Evolutionary conservation across 1,140 invertebrate species (phyloP), one percentile per base, ranked within the genome.

Genomic region (Diachasma alloeum): DNA sequence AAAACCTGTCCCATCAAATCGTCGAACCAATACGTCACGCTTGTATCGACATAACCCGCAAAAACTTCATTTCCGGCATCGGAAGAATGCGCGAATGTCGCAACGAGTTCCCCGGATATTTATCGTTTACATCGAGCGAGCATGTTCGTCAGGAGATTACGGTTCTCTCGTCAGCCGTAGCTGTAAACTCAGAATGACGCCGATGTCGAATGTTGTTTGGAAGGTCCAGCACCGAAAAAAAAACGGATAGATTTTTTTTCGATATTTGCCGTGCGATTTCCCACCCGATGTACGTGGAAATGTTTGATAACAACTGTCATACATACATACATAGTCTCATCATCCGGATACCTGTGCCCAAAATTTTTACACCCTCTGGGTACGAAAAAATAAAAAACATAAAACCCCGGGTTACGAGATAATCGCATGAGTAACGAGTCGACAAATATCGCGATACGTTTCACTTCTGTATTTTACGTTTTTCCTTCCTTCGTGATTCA

Each of bases 371-470:
- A 63, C 19, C 59, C 59, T 11, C 22, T 63, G 59, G 22, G 59
- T 63, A 26, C 11, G 8, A 26, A 63, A 63, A 63, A 53, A 63
- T 19, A 63, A 26, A 31, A 63, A 26, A 63, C 48, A 19, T 19
- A 53, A 53, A 53, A 53, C 48, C 48, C 15, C 39, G 19, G 8
- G 59, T 63, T 31, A 63, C 66, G 15, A 68, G 36, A 68, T 68
- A 68, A 68, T 68, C 66, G 31, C 66, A 10, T 68, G 66, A 68
- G n/a, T 68, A 68, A 68, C 66, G 66, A 68, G 31, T 68, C 15
- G 66, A 68, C 66, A 68, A 68, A 68, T 68, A 68, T 68, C 36
- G 36, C 66, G 31, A 68, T 37, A 68, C 36, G 15, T 37, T 63
- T 68, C 6, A 10, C 66, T 36, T 68, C n/a, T 68, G 31, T 39